Evolutionary conservation across 2,113 vertebrate species (phyloP), one percentile per base, ranked within the genome.

Genomic region (Rhinoptilus africanus): DNA sequence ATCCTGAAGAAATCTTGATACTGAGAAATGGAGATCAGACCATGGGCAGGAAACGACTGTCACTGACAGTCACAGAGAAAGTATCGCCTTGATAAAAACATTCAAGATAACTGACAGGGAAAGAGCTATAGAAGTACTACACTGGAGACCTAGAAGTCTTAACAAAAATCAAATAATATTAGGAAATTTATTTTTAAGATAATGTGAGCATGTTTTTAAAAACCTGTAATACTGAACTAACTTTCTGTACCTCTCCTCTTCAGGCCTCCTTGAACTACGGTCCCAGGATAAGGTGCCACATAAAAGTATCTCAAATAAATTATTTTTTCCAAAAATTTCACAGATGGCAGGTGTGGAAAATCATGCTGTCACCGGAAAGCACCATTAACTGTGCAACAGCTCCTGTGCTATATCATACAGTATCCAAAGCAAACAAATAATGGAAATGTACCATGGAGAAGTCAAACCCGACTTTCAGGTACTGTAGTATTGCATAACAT

Each of bases 371-470:
- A 63, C 43, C 54, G 51, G 15, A 90, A 84, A 84, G 28, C 28
- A 74, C 41, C 12, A 14, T 91, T 75, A 92, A 64, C 16, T 56
- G 8, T 54, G 56, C n/a, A 74, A 47, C 60, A 92, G n/a, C 76
- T 74, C 59, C 28, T 54, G 34, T 72, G 37, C 88, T 86, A 62
- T 39, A 57, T 13, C 79, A 67, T 51, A 63, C 26, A 43, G 64
- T 74, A 80, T 81, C 41, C 51, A 94, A 92, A 92, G 83, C 88
- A 96, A 96, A 92, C 68, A 96, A 94, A 93, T 60, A 92, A 88
- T 97, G 96, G 96, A 96, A 96, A 94, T 79, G 63, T 94, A 96
- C 95, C 43, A 85, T 72, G 30, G 72, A 94, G 88, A 96, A 93
- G 92, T 75, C 90, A 89, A 95, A 97, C 95, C 39, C 0, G 95